Evolutionary conservation across 2,113 vertebrate genomes (phyloP), one percentile per base, ranked within the genome.

Genomic region (Rhinoptilus africanus): DNA sequence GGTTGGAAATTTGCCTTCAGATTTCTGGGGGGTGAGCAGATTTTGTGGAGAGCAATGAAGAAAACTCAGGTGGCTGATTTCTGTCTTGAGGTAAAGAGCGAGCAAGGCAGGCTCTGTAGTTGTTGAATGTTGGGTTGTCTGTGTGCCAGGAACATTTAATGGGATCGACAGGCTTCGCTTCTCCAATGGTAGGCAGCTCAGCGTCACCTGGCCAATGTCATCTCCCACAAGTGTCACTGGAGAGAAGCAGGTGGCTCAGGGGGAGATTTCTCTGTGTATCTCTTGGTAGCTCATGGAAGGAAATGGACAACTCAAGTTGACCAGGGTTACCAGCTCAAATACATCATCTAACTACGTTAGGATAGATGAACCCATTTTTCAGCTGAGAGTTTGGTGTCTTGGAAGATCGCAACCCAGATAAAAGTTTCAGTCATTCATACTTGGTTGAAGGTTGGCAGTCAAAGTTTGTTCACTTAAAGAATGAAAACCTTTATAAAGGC

Each of bases 211-310:
- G 50, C 34, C 50, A 28, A 1, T 5, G 13, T 45, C 34, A 53
- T 12, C 45, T 53, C 30, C 53, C 6, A 0, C 23, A 16, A 21
- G 66, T 16, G 11, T 50, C 27, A 15, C 26, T 32, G 47, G 47
- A 32, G 60, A 50, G 56, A 11, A 74, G 20, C 30, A 28, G 53
- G 35, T 1, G 1, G 15, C 12, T n/a, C 28, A 8, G 53, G 57
- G 32, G 12, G 22, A 0, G 0, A 3, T 54, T 59, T 41, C 22
- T 64, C 24, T 30, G 10, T 0, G 0, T 13, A 10, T 32, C 26
- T 78, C 54, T 48, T 3, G 41, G 41, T 41, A 41, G 41, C 41
- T 41, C 41, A 41, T 41, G 41, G 41, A 12, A 41, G 41, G 41
- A 41, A 41, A 41, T 41, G 41, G 41, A 41, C 41, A 41, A 41